These are phyloP conservation scores for Lerema accius DNA, from an alignment of 1,140 invertebrate genomes.

Conservation along the genomic window DNA sequence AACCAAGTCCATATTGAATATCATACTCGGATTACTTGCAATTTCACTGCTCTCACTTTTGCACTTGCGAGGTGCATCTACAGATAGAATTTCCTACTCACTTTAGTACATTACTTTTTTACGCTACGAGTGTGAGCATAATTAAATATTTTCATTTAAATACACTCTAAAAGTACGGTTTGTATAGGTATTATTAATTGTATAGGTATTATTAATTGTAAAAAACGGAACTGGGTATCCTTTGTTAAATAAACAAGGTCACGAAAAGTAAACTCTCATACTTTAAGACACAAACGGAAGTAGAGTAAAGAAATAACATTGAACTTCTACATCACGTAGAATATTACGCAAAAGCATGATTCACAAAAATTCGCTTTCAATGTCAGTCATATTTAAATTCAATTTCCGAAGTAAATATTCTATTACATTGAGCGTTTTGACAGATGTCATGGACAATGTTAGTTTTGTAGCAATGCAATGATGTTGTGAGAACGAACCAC, in stretches of 20 bases:
- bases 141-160: too few species aligned
- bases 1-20: constrained; percentile 5
- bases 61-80: constrained; percentile 9
- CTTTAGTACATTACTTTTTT: not conserved
- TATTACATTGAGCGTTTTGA: not conserved
- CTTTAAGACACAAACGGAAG: too few species aligned
- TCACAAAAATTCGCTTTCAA: too few species aligned
- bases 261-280: too few species aligned
- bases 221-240: too few species aligned
- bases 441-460: constrained; percentile 1
- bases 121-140: not conserved
- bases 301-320: too few species aligned
- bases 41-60: constrained; percentile 24
- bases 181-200: too few species aligned
- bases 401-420: not conserved
- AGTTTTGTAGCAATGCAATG: not conserved
- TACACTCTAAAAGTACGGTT: too few species aligned
- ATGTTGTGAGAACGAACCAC: not conserved
- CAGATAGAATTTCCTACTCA: constrained; percentile 11
- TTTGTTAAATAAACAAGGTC: too few species aligned
- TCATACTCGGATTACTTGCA: constrained; percentile 12
- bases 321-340: too few species aligned
- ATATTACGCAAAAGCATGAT: too few species aligned
- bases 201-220: too few species aligned
- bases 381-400: not conserved